Base-by-base conservation (phyloP, 2,888 invertebrate species). In the Ctenicera cuprea region DNA sequence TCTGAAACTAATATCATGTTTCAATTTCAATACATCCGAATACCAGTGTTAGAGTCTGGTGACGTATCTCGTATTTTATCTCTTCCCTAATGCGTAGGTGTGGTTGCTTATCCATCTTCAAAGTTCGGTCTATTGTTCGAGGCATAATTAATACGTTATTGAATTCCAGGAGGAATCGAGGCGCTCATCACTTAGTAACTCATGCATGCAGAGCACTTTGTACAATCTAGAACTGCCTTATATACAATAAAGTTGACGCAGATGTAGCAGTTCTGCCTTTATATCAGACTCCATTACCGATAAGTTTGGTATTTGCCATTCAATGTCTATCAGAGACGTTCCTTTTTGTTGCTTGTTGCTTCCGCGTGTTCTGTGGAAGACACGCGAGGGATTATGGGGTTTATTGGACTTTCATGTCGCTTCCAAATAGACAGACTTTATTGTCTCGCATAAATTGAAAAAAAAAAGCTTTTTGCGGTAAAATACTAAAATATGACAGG, bases 1-100 rank as follows among this genome's bases (percentile, higher is more conserved):
- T 62, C 62, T 62, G 45, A 52, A 66, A 50, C 66, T 54, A 66
- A 66, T 66, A 66, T 66, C 66, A 30, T 66, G 66, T 66, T 66
- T 66, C 66, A 54, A 66, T 50, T 66, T 54, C 66, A 37, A 37
- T 54, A 41, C 38, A 54, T 64, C 45, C 66, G 38, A 38, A 65
- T 37, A 65, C 18, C 52, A n/a, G 33, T 26, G 45, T n/a, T 37
- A 14, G 62, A 37, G 37, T 12, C 26, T 12, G 57, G 18, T 2
- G 38, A 18, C 37, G 59, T 45, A 43, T 45, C 62, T 26, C 43
- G 43, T 30, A 45, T 30, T 41, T 62, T 62, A 62, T 62, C 62
- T 62, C 61, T 11, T 33, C 43, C 22, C 22, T 45, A 62, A 62
- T 45, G 62, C 62, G 43, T 62, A 62, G 45, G 62, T 59, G 52